Evolutionary conservation across 2,888 invertebrate species (phyloP).

Genomic region (Mythimna impura): DNA sequence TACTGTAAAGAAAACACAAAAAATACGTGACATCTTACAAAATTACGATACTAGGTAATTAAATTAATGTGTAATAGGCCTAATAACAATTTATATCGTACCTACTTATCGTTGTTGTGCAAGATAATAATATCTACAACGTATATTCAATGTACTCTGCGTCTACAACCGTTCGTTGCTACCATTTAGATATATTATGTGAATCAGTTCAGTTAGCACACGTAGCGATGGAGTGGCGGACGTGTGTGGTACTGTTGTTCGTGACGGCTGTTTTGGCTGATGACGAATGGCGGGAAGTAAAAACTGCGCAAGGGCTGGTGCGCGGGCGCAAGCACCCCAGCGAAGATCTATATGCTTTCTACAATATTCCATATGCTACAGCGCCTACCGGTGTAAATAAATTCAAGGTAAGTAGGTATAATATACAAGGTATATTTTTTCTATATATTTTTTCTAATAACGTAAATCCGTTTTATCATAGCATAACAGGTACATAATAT

Average conservation of each 20-base stretch:
- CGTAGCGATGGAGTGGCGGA: constrained; percentile 30
- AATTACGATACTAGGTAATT: too few relatives aligned
- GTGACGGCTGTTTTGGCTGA: constrained; percentile 19
- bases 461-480: too few relatives aligned
- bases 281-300: constrained; percentile 59
- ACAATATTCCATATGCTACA: constrained; percentile 75
- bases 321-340: constrained; percentile 67
- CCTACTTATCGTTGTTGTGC: too few relatives aligned
- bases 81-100: neutral
- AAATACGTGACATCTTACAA: too few relatives aligned
- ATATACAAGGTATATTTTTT: too few relatives aligned
- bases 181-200: neutral
- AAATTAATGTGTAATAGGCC: neutral
- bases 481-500: neutral
- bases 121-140: neutral
- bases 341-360: constrained; percentile 66
- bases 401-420: constrained; percentile 52
- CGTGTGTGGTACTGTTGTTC: constrained; percentile 24
- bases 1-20: too few relatives aligned
- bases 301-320: constrained; percentile 68
- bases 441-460: too few relatives aligned
- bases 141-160: too few relatives aligned
- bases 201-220: neutral
- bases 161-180: too few relatives aligned
- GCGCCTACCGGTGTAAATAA: constrained; percentile 68